Base-by-base conservation (phyloP, 2,797 vertebrate genomes). In the Petrocephalus sullivani region DNA sequence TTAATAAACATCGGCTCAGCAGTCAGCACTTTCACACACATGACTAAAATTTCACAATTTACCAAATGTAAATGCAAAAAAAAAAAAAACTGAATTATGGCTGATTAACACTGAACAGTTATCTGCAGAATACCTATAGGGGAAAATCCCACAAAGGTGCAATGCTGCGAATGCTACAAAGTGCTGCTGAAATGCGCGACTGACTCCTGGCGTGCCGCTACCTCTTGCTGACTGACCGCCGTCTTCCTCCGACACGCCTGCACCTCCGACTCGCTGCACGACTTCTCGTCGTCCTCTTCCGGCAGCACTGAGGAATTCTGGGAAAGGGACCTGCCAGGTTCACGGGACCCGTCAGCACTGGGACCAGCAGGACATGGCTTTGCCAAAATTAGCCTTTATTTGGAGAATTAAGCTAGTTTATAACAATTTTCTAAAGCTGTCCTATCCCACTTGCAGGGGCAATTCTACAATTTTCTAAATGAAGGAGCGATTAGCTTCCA, bases 281-380 rank as follows among this genome's bases (percentile, higher is more conserved):
- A 97, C 91, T 95, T 98, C 93, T 98, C 97, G 0, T 98, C 97
- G 0, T 98, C 97, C 90, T 98, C 98, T 89, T 98, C 98, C 0
- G 95, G 97, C 90, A 98, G 94, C 93, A 98, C 96, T 0, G 98
- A 99, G 54, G 98, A 99, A 93, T 97, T 97, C 95, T 98, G 98
- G 4, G 98, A 99, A 90, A 97, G 46, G 0, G 98, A 98, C 93
- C 98, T 99, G 90, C 2, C 88, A 64, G 57, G 81, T 84, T 58
- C 28, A 23, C 81, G 67, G 64, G 89, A 85, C 12, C 61, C 10
- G 60, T 41, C 1, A 37, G 16, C 51, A 23, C 83, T 57, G 37
- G 33, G 58, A 78, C 1, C 16, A 14, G 4, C 41, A 61, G 9
- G 19, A 49, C 57, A 46, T 9, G 9, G 56, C 56, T 56, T n/a